Percentiles rank a stretch among this genome's conserved stretches.
Conservation (phyloP, 2,113 vertebrate genomes). For the Pomatostomus ruficeps region DNA sequence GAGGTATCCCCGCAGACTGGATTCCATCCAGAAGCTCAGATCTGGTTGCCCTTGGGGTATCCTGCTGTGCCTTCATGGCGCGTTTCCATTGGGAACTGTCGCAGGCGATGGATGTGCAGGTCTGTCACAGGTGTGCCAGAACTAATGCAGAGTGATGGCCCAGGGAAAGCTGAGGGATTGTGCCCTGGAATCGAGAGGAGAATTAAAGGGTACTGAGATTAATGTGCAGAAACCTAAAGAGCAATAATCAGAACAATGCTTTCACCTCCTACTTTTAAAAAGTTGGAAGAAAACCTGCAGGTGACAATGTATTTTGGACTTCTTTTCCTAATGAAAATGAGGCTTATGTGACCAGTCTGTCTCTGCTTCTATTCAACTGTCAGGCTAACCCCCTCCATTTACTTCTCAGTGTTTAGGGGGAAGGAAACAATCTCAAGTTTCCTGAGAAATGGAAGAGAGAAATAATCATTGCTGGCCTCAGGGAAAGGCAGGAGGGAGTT, state of each 20-base stretch:
- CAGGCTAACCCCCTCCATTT: background rate
- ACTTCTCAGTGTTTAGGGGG: background rate
- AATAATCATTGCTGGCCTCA: background rate
- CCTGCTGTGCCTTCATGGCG: rapidly evolving
- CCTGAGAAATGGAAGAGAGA: background rate
- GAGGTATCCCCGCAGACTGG: background rate
- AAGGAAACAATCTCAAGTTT: background rate
- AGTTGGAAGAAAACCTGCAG: background rate
- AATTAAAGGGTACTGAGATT: background rate
- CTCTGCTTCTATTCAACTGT: background rate
- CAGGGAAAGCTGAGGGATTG: background rate
- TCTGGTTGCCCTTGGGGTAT: background rate
- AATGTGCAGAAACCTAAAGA: background rate
- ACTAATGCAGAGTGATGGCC: background rate
- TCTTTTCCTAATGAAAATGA: background rate
- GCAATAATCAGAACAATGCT: background rate
- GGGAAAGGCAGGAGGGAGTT: background rate
- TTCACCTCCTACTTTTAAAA: background rate
- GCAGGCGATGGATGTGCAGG: rapidly evolving
- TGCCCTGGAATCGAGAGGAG: background rate
- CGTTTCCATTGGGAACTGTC: background rate
- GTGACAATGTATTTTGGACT: background rate
- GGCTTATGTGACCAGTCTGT: background rate
- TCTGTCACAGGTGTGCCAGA: background rate
- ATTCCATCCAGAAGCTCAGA: background rate